Base-by-base conservation (phyloP, 1,140 invertebrate genomes). In the Caenorhabditis briggsae region DNA sequence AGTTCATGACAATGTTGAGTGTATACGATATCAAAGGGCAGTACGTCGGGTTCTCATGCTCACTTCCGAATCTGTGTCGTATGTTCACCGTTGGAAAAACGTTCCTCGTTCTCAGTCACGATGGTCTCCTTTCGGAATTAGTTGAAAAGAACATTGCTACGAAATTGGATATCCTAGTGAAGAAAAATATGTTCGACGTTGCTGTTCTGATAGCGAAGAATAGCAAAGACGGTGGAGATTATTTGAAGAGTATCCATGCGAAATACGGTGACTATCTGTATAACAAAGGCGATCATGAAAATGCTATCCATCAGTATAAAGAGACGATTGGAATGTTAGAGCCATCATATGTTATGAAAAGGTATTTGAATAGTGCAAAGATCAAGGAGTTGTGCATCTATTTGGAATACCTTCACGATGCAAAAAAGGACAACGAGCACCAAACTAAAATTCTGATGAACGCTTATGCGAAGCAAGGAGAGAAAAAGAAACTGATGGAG, bases 211-310 rank as follows among this genome's bases (percentile, higher is more conserved):
- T 92, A 33, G 91, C 91, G 2, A 90, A 87, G 61, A 83, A 89
- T 5, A 86, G 87, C 25, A 84, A 84, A 25, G 86, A 84, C 18
- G 91, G 85, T 7, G 50, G 41, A n/a, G 41, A 83, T 14, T 87
- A 92, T 55, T 61, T 90, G n/a, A 56, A 70, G 46, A 33, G 82
- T 12, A 92, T 92, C 86, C 89, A 88, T 82, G 61, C 85, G 55
- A 92, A 91, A 87, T 92, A 92, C 53, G 91, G 90, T 23, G 89
- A 92, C 70, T 91, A 92, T 70, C 85, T 92, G 25, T 92, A 92
- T 78, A 56, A 89, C 14, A 92, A 92, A 83, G 91, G 91, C 18
- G 91, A 92, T 85, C 92, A 89, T 83, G 86, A 89, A n/a, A 92
- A 92, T 82, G 86, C 91, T 0, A 89, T 92, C 16, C 43, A 88